phyloP scores from a whole-genome alignment of 2,797 vertebrate species.

The Siniperca obscura region DNA sequence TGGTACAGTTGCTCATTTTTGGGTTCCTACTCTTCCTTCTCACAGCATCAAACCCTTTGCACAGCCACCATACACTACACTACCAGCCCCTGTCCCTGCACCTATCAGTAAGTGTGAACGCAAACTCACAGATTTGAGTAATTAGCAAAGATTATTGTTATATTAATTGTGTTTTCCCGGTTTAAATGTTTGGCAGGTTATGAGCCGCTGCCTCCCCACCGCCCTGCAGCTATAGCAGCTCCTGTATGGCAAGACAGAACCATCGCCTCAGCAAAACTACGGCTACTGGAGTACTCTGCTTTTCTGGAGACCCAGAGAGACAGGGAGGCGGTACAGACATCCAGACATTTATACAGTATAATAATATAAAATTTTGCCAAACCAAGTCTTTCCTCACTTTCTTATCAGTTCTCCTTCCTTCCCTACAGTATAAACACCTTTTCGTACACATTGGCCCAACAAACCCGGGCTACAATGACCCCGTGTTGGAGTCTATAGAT shows the following conservation, averaged over 20 bases:
- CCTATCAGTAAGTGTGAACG: constrained; percentile 90
- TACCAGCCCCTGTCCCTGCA: constrained; percentile 90
- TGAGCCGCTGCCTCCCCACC: constrained; percentile 89
- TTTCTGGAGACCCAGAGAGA: constrained; percentile 96
- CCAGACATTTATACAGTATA: neutral
- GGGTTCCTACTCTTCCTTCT: constrained; percentile 42
- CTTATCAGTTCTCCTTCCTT: constrained; percentile 21
- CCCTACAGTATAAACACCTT: constrained; percentile 92
- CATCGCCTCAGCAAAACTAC: constrained; percentile 92
- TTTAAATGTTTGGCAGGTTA: constrained; percentile 85
- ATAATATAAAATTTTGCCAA: neutral
- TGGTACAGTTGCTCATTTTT: constrained; percentile 27
- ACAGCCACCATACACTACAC: constrained; percentile 92
- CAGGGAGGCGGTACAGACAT: constrained; percentile 88
- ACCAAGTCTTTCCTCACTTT: neutral
- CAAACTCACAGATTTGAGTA: neutral
- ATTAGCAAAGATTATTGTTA: neutral
- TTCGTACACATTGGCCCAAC: constrained; percentile 96
- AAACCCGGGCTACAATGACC: constrained; percentile 93
- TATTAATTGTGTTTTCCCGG: constrained; percentile 13
- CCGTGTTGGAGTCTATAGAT: constrained; percentile 94
- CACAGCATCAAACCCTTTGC: constrained; percentile 96
- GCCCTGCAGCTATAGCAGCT: constrained; percentile 88
- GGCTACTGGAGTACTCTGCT: constrained; percentile 94
- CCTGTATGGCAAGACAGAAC: constrained; percentile 96